phyloP scores from a whole-genome alignment of 2,797 vertebrate species.

The Malurus leucopterus region DNA sequence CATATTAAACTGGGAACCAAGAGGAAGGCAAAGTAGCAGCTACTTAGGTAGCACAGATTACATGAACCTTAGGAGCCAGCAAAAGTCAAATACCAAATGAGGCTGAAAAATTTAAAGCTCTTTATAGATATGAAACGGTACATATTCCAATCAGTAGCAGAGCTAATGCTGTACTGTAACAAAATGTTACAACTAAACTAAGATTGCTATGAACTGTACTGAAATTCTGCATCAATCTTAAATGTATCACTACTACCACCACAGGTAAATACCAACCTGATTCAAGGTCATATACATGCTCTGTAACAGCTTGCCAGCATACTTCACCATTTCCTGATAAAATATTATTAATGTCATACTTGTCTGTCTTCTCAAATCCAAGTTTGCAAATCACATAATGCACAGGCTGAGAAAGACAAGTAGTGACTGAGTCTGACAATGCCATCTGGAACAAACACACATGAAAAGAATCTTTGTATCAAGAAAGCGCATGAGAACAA shows the following conservation, averaged over 20 bases:
- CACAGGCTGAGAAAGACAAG: constrained; percentile 73
- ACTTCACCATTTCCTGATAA: constrained; percentile 54
- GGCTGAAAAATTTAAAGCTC: background rate
- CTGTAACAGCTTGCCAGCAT: constrained; percentile 60
- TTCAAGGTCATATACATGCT: constrained; percentile 36
- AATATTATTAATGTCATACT: constrained; percentile 37
- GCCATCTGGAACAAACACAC: constrained; percentile 54
- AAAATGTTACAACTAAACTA: background rate
- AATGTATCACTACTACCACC: background rate
- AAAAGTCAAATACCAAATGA: background rate
- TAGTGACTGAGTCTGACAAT: background rate
- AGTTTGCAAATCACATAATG: constrained; percentile 67
- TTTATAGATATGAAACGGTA: background rate
- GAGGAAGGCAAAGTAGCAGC: background rate
- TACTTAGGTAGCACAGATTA: background rate
- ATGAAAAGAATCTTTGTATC: background rate
- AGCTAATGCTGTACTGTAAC: background rate
- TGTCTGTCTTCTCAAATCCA: constrained; percentile 65
- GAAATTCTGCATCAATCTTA: background rate
- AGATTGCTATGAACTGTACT: background rate
- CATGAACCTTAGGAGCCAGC: background rate
- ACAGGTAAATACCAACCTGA: constrained; percentile 64
- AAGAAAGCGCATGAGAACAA: background rate
- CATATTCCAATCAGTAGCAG: background rate
- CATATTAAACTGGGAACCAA: background rate